These are phyloP conservation scores for Dysidea cf. avara DNA, from an alignment of 37 sponge, comb jelly and placozoan species.

Conservation along the genomic window DNA sequence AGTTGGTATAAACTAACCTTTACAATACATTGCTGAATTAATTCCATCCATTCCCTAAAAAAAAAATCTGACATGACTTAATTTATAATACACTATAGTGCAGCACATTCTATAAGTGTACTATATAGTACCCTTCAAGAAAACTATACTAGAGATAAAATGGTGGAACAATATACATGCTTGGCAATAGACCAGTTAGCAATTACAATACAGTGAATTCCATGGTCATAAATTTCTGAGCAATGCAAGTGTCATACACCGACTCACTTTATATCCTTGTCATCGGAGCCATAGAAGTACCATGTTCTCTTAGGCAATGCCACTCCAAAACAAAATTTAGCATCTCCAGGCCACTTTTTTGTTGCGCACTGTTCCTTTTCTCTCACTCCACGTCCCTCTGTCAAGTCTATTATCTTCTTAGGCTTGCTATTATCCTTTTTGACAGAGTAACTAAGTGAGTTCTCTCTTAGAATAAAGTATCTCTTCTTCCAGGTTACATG, in stretches of 20 bases:
- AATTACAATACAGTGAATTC: not conserved
- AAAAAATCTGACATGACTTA: not conserved
- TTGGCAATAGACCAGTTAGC: not conserved
- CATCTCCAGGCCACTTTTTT: conserved; percentile 57
- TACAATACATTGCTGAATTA: too few relatives aligned
- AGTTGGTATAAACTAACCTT: too few relatives aligned
- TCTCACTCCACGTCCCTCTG: conserved; percentile 38
- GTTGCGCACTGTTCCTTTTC: conserved; percentile 10
- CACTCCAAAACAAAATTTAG: conserved; percentile 49
- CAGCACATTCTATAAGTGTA: not conserved
- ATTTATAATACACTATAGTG: not conserved
- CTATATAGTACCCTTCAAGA: too few relatives aligned
- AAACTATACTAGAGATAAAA: too few relatives aligned
- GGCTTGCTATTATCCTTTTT: conserved; percentile 35
- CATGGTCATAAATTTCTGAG: not conserved
- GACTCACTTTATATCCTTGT: conserved; percentile 36
- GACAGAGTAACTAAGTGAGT: conserved; percentile 40
- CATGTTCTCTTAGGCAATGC: conserved; percentile 53
- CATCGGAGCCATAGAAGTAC: conserved; percentile 52
- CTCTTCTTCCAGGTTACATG: conserved; percentile 71
- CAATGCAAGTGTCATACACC: not conserved
- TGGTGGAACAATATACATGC: too few relatives aligned
- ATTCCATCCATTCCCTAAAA: conserved; percentile 54
- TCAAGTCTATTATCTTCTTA: conserved; percentile 54
- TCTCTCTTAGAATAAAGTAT: conserved; percentile 42